Evolutionary conservation across 2,888 invertebrate genomes (phyloP), one percentile per base, ranked within the genome.

Genomic region (Orchesella flavescens): DNA sequence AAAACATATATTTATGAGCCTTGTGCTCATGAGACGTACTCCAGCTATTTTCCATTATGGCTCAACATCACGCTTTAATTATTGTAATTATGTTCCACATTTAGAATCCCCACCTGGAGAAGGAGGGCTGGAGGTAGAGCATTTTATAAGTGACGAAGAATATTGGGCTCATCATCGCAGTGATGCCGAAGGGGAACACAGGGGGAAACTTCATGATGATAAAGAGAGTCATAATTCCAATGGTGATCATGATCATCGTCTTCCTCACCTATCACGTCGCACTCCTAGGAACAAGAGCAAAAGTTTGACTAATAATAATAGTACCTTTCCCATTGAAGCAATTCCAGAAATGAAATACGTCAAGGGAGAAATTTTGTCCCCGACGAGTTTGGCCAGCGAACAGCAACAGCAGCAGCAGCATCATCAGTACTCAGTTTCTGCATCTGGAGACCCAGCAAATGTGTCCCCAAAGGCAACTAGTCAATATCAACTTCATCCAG

Each of bases 291-390:
- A 19, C n/a, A 57, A 19, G n/a, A 3, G 19, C 19, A 57, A 5
- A 34, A 34, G 3, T 34, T 34, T n/a, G n/a, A n/a, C 34, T 34
- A 34, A 34, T 34, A 34, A 34, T 7, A 34, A 34, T 34, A 34
- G 34, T 34, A 19, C 17, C 21, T 21, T 59, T 24, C n/a, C 44
- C 23, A 13, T 53, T 34, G 65, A 59, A 59, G 24, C 57, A 21
- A 44, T 69, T 69, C 77, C 68, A 21, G 69, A 74, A 15, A 55
- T 74, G 53, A 81, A 61, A 43, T 81, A 81, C 68, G 81, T 68
- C 19, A 81, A 74, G 49, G 80, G 57, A 7, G 73, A 55, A 1
- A 74, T 81, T 5, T 61, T 81, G 12, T 63, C 59, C 21, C 49
- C 72, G 15, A 46, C 24, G 12, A 79, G 69, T 59, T 59, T 23